These are phyloP conservation scores for Mythimna ferrago DNA, from an alignment of 2,888 invertebrate genomes.

Conservation along the genomic window DNA sequence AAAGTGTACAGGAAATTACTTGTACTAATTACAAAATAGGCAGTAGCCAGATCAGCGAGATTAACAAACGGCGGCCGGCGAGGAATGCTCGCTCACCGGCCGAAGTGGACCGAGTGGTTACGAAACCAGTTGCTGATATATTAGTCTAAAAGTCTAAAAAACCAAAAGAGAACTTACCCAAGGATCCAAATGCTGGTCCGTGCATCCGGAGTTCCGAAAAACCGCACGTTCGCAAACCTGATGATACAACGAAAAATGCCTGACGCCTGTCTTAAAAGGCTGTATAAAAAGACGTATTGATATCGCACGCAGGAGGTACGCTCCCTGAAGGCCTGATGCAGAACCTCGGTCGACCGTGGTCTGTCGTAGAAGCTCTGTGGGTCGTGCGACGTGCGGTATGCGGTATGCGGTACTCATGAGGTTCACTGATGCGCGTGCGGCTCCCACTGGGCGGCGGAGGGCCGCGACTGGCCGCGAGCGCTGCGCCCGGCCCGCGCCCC, in stretches of 20 bases:
- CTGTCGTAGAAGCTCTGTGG: slow-evolving; percentile 49
- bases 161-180: slow-evolving; percentile 74
- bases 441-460: slow-evolving; percentile 82
- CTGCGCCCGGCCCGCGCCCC: slow-evolving; percentile 68
- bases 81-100: slow-evolving; percentile 55
- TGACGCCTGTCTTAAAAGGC: slow-evolving; percentile 21
- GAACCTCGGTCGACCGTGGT: slow-evolving; percentile 62
- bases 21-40: slow-evolving; percentile 62
- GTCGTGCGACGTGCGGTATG: slow-evolving; percentile 77
- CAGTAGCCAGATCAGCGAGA: slow-evolving; percentile 65
- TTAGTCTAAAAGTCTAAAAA: slow-evolving; percentile 45
- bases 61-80: slow-evolving; percentile 53
- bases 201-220: slow-evolving; percentile 68
- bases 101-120: slow-evolving; percentile 47
- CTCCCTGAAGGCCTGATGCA: slow-evolving; percentile 37
- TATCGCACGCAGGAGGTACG: slow-evolving; percentile 47
- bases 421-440: slow-evolving; percentile 73
- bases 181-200: slow-evolving; percentile 50
- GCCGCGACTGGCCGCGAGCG: slow-evolving; percentile 80
- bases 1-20: slow-evolving; percentile 64
- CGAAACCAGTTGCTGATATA: slow-evolving; percentile 63
- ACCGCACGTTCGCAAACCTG: slow-evolving; percentile 77
- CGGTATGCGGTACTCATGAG: slow-evolving; percentile 70
- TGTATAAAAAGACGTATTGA: slow-evolving; percentile 17
- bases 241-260: slow-evolving; percentile 56